Conservation (phyloP, 2,888 invertebrate species). For the Tenthredo notha region DNA sequence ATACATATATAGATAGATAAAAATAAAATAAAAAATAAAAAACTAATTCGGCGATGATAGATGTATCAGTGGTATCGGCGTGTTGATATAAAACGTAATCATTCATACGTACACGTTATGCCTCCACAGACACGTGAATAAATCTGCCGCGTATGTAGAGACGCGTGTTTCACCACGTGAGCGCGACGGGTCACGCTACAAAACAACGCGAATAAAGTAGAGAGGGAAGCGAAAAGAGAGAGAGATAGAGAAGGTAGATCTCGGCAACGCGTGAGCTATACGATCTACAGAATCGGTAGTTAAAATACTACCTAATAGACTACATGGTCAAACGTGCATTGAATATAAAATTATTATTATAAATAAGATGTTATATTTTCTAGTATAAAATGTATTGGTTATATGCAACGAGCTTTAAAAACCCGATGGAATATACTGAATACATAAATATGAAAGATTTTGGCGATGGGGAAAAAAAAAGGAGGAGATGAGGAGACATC, state of each 20-base stretch:
- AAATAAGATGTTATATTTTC: not conserved
- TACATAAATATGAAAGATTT: not conserved
- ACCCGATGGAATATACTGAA: not conserved
- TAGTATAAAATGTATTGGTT: too few relatives aligned
- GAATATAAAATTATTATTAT: not conserved
- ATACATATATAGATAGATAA: too few relatives aligned
- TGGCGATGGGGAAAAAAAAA: not conserved
- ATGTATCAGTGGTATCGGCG: not conserved
- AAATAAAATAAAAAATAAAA: too few relatives aligned
- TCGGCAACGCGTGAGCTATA: not conserved
- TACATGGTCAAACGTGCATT: not conserved
- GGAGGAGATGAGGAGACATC: slow-evolving; percentile 14
- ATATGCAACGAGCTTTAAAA: not conserved
- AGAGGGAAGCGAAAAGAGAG: not conserved
- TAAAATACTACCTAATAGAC: not conserved
- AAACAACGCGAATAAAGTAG: not conserved
- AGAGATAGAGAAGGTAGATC: not conserved
- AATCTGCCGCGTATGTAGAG: not conserved
- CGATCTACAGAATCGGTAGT: not conserved
- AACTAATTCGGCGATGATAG: not conserved
- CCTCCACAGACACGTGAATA: not conserved
- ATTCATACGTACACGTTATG: not conserved
- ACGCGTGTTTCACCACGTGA: slow-evolving; percentile 8
- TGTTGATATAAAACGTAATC: not conserved
- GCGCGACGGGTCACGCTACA: not conserved